Conservation (phyloP, 2,113 vertebrate species). For the Ornithorhynchus anatinus region DNA sequence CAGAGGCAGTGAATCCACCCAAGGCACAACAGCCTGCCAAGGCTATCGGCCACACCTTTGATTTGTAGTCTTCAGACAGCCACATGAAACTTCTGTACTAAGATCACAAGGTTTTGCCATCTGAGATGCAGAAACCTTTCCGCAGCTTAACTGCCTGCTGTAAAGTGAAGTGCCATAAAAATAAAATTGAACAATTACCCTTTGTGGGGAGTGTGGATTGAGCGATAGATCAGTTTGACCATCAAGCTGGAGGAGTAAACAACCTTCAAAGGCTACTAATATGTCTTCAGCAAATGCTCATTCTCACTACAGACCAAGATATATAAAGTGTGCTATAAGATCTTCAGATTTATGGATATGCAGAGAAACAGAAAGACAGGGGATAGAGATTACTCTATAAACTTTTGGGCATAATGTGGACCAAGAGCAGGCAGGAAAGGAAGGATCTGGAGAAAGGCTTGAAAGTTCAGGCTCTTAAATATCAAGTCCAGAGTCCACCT, state of each 20-base stretch:
- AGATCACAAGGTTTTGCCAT: constrained; percentile 39
- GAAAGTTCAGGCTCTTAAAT: neutral
- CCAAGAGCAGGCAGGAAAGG: neutral
- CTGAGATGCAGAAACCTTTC: constrained; percentile 39
- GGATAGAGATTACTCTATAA: neutral
- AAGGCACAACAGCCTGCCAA: too few species aligned
- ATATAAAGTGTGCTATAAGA: neutral
- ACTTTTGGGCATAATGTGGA: constrained; percentile 1
- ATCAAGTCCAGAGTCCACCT: neutral
- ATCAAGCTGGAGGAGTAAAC: constrained; percentile 43
- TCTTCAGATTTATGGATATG: constrained; percentile 13
- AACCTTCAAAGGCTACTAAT: constrained; percentile 34
- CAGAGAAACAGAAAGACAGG: neutral
- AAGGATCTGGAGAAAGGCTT: constrained; percentile 7
- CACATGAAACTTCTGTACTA: constrained; percentile 33
- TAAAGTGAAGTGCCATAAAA: constrained; percentile 47
- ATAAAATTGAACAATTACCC: constrained; percentile 53
- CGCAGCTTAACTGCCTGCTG: constrained; percentile 46
- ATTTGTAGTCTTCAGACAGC: constrained; percentile 34
- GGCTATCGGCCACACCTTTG: neutral
- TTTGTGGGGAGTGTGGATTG: constrained; percentile 34
- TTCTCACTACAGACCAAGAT: constrained; percentile 22
- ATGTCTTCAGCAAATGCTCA: constrained; percentile 10
- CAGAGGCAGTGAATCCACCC: too few species aligned
- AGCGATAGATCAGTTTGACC: constrained; percentile 35